These are phyloP conservation scores for Drosophila barbarae DNA, from an alignment of 2,888 invertebrate species.

Conservation along the genomic window DNA sequence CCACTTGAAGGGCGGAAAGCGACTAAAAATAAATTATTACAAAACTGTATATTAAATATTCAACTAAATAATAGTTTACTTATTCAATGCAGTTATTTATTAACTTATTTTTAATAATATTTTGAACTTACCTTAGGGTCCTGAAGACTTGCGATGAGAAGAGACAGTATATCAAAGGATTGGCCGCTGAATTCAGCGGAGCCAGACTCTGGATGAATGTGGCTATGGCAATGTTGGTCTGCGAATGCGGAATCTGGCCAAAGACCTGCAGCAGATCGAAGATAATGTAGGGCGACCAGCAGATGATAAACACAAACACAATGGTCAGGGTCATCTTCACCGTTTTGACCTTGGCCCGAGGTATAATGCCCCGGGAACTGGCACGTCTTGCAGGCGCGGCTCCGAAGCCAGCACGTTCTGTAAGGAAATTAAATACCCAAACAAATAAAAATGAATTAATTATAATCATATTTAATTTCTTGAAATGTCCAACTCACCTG, in stretches of 20 bases:
- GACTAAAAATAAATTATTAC: constrained; percentile 54
- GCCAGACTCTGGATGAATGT: constrained; percentile 95
- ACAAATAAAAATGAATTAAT: constrained; percentile 13
- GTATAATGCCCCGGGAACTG: constrained; percentile 95
- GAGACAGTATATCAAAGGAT: constrained; percentile 95
- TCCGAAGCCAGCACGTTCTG: constrained; percentile 75
- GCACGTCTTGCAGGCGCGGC: constrained; percentile 85
- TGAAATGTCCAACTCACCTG: constrained; percentile 59
- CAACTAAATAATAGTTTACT: neutral
- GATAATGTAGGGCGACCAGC: constrained; percentile 97
- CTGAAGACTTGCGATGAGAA: constrained; percentile 94
- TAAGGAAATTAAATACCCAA: neutral
- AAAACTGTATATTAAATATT: neutral
- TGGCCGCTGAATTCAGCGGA: constrained; percentile 95
- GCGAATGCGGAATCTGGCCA: constrained; percentile 88
- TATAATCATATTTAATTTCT: neutral
- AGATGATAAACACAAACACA: constrained; percentile 94
- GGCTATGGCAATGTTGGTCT: constrained; percentile 90
- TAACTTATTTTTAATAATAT: neutral
- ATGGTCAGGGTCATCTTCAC: constrained; percentile 99
- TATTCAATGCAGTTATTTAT: too few species aligned
- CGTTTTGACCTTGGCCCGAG: constrained; percentile 96
- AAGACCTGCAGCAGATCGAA: constrained; percentile 95
- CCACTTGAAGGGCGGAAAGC: constrained; percentile 86
- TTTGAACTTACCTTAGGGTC: constrained; percentile 85